Conservation (phyloP, 2,888 invertebrate genomes). For the Opisthograptis luteolata region DNA sequence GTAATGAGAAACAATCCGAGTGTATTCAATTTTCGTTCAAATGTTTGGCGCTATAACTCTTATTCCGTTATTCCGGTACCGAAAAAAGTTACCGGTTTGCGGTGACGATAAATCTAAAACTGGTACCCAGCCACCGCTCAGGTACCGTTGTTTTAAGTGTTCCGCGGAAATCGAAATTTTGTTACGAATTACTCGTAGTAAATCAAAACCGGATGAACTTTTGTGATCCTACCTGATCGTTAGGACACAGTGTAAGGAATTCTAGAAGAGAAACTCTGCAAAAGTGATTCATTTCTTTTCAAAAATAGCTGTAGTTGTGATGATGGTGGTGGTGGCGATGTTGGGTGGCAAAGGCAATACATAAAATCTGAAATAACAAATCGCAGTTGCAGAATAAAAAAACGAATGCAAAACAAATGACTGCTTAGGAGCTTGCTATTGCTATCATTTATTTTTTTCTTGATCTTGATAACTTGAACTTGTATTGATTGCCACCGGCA, state of each 20-base stretch:
- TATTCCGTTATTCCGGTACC: slow-evolving; percentile 26
- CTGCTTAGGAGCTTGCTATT: too few relatives aligned
- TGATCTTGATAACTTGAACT: too few relatives aligned
- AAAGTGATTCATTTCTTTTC: too few relatives aligned
- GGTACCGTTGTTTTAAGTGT: slow-evolving; percentile 33
- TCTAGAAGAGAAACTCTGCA: neutral
- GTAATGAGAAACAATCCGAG: slow-evolving; percentile 46
- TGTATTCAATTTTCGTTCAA: slow-evolving; percentile 41
- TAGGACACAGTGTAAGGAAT: neutral
- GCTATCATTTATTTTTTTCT: too few relatives aligned
- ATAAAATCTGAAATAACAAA: too few relatives aligned
- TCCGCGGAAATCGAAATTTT: slow-evolving; percentile 41
- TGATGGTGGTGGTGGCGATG: too few relatives aligned
- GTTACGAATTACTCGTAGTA: slow-evolving; percentile 38
- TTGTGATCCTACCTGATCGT: slow-evolving; percentile 26
- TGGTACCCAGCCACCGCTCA: slow-evolving; percentile 10
- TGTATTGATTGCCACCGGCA: too few relatives aligned
- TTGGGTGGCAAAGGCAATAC: too few relatives aligned
- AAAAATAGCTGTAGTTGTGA: too few relatives aligned
- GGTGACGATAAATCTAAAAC: slow-evolving; percentile 40
- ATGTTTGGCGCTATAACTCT: slow-evolving; percentile 33
- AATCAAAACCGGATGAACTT: slow-evolving; percentile 38
- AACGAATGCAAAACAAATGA: too few relatives aligned
- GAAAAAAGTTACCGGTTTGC: slow-evolving; percentile 39
- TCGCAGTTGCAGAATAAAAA: too few relatives aligned